Evolutionary conservation across 2,888 invertebrate genomes (phyloP), one percentile per base, ranked within the genome.

Genomic region (Rhingia campestris): DNA sequence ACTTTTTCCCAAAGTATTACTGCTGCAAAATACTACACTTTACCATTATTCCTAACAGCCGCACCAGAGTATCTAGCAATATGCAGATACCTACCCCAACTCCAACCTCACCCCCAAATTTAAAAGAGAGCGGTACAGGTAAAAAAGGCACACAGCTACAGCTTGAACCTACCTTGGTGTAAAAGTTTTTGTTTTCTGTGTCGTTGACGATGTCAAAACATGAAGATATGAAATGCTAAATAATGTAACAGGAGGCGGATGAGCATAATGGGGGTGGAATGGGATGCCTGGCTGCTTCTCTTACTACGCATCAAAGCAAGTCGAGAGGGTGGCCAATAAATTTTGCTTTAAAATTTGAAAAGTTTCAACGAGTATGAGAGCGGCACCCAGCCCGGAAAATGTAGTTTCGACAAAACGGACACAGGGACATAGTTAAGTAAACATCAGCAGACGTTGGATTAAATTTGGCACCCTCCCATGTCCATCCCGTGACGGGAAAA

Each of bases 151-250:
- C 22, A 72, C 51, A 10, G 41, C 6, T 10, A 6, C 30, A 10
- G 9, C 49, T 49, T 41, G 56, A 43, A 49, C 35, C 41, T 53
- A 37, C 4, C 45, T 72, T 66, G 66, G 61, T 77, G 74, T 37
- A 63, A 77, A 82, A 64, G 73, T 79, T 79, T 82, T 70, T 69
- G 58, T 79, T 69, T 74, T 74, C 74, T 66, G 47, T 74, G 70
- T 79, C 73, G 73, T 79, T 73, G 73, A 74, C 63, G 66, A 70
- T 84, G 80, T 80, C 74, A 80, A 66, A 75, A 74, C 84, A 84
- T 61, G 59, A 49, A 84, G 74, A 80, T 80, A 84, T 84, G 66
- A 84, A 84, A 84, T 84, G 63, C 74, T 84, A 74, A 84, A 80
- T 84, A 80, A 75, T 74, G 73, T 73, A 74, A 63, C 77, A 73